Conservation (phyloP, 92 coral and sea anemone species). For the Montipora capitata region DNA sequence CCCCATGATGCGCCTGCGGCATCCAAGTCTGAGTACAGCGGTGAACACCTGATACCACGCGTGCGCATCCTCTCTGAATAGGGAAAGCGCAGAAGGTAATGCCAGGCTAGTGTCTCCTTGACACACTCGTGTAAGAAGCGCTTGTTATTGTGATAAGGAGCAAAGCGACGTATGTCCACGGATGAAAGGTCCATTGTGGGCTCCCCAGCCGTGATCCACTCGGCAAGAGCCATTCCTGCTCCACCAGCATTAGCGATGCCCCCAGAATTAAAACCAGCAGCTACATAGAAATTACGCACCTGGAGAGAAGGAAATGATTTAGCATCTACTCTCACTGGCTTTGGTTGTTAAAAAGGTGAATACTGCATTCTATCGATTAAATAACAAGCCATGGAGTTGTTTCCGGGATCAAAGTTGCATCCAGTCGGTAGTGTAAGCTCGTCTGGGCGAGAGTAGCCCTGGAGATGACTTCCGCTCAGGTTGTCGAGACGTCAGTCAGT, state of each 20-base stretch:
- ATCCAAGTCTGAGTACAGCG: constrained; percentile 75
- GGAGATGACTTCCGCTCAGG: no score
- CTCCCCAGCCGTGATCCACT: constrained; percentile 94
- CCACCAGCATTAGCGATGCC: constrained; percentile 97
- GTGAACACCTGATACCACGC: constrained; percentile 82
- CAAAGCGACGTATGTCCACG: constrained; percentile 95
- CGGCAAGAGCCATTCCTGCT: constrained; percentile 94
- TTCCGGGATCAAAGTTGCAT: no score
- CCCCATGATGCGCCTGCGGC: constrained; percentile 93
- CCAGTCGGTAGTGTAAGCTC: no score
- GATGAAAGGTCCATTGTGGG: constrained; percentile 92
- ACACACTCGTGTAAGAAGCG: constrained; percentile 90
- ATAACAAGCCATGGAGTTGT: no score
- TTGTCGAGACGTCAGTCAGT: no score
- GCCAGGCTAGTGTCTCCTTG: constrained; percentile 85
- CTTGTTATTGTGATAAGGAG: constrained; percentile 90
- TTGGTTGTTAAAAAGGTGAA: no score
- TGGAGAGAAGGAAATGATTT: constrained; percentile 6
- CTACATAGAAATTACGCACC: constrained; percentile 91
- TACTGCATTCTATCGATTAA: no score
- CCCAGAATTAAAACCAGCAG: constrained; percentile 94
- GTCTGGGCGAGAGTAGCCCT: no score
- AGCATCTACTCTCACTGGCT: no score
- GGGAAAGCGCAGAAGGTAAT: constrained; percentile 80
- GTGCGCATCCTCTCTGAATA: constrained; percentile 78